phyloP scores from a whole-genome alignment of 2,797 vertebrate genomes.

The Pempheris klunzingeri region DNA sequence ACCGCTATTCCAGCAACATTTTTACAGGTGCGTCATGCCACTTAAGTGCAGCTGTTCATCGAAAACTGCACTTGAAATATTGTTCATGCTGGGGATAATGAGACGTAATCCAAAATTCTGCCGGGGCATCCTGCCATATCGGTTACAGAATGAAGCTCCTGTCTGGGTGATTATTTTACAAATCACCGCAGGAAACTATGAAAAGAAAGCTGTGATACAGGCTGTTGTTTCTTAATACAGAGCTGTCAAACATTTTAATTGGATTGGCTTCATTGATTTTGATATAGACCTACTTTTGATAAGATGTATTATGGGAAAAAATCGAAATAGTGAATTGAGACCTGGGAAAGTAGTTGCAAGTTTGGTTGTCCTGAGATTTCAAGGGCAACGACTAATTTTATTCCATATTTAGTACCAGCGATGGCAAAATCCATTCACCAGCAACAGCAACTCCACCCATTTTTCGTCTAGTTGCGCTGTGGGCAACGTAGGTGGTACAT shows the following conservation, averaged over 20 bases:
- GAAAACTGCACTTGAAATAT: not conserved
- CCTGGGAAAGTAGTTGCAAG: not conserved
- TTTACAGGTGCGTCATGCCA: not conserved
- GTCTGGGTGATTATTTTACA: not conserved
- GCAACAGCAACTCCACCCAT: too few relatives aligned
- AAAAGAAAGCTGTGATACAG: slow-evolving; percentile 5
- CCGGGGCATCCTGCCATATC: not conserved
- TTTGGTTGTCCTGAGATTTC: too few relatives aligned
- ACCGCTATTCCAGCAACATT: not conserved
- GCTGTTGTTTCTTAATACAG: slow-evolving; percentile 11
- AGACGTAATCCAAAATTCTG: slow-evolving; percentile 1
- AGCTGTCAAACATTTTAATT: slow-evolving; percentile 38
- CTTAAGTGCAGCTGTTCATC: not conserved
- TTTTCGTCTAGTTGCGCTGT: too few relatives aligned
- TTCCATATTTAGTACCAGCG: too few relatives aligned
- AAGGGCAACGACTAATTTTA: too few relatives aligned
- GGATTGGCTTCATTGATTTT: slow-evolving; percentile 46
- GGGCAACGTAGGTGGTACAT: too few relatives aligned
- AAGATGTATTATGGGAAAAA: slow-evolving; percentile 8
- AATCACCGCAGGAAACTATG: not conserved
- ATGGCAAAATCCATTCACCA: too few relatives aligned
- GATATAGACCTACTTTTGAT: slow-evolving; percentile 8
- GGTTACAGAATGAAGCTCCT: not conserved
- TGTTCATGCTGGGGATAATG: not conserved
- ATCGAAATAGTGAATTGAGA: not conserved